phyloP scores from a whole-genome alignment of 2,888 invertebrate species.

The Steinernema hermaphroditum region DNA sequence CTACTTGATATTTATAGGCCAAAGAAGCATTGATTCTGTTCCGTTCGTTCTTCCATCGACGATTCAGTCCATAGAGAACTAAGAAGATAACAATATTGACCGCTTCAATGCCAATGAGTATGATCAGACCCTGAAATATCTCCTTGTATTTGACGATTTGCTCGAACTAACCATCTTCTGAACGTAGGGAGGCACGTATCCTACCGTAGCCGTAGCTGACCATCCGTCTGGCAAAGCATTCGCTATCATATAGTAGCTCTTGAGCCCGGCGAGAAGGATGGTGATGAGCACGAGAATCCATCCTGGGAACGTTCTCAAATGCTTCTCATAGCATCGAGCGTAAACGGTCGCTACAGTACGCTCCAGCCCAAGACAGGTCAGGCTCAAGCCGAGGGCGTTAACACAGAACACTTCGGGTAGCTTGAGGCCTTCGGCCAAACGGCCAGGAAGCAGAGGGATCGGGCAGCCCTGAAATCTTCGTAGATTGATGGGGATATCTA shows the following conservation, averaged over 20 bases:
- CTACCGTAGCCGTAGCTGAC: not conserved
- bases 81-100: not conserved
- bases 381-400: not conserved
- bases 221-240: not conserved
- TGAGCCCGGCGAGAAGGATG: not conserved
- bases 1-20: constrained; percentile 16
- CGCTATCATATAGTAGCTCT: not conserved
- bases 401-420: constrained; percentile 1
- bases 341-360: not conserved
- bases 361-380: not conserved
- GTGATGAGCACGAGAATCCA: not conserved
- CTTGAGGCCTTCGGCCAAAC: not conserved
- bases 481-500: too few relatives aligned
- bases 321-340: not conserved
- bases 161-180: not conserved
- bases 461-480: constrained; percentile 4
- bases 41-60: not conserved
- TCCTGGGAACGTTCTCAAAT: not conserved
- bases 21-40: not conserved
- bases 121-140: not conserved
- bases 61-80: not conserved
- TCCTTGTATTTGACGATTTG: too few relatives aligned
- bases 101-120: not conserved
- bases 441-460: not conserved
- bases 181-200: not conserved